Evolutionary conservation across 2,888 invertebrate species (phyloP).

Genomic region (Dicyrtoma fusca): DNA sequence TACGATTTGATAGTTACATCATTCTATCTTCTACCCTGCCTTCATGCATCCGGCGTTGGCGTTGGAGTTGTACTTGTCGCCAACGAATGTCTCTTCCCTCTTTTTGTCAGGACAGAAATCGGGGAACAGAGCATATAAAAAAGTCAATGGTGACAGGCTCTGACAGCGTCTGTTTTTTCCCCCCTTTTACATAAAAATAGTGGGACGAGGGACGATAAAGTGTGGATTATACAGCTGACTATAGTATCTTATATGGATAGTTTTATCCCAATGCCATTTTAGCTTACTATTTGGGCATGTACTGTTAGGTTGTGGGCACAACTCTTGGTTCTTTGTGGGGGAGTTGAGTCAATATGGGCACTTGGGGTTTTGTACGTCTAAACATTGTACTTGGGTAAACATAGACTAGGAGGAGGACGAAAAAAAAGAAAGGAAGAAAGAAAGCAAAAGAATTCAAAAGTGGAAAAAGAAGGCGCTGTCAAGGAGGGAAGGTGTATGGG

Average conservation of each 20-base stretch:
- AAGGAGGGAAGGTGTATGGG: no score
- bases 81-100: neutral
- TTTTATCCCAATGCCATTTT: no score
- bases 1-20: no score
- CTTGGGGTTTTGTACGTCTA: neutral
- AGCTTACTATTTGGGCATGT: no score
- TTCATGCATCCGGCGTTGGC: no score
- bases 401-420: neutral
- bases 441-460: neutral
- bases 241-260: no score
- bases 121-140: slow-evolving; percentile 4
- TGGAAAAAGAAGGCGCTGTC: neutral
- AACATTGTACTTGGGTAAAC: no score
- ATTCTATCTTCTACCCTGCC: no score
- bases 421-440: neutral
- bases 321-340: no score
- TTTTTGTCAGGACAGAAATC: slow-evolving; percentile 6
- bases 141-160: slow-evolving; percentile 36
- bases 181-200: neutral
- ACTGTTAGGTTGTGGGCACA: no score
- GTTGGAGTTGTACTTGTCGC: neutral
- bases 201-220: neutral
- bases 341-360: no score
- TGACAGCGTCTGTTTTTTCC: slow-evolving; percentile 27
- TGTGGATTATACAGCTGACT: neutral